These are phyloP conservation scores for Galeopterus variegatus DNA, from an alignment of 2,113 vertebrate genomes.

Conservation along the genomic window DNA sequence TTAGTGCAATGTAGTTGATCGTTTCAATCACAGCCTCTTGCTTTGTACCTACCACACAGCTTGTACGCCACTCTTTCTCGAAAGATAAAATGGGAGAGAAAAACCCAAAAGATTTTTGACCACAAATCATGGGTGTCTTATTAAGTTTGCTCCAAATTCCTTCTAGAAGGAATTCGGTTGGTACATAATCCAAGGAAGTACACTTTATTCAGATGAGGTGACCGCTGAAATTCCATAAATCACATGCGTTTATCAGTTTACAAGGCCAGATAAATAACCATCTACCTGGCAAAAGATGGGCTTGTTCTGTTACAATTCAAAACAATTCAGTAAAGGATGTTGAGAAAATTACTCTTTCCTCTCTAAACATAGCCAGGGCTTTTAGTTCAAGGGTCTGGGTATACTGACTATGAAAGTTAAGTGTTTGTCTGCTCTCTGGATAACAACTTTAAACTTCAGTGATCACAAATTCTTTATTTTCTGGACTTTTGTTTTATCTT, in stretches of 20 bases:
- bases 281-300: not conserved
- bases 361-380: constrained; percentile 61
- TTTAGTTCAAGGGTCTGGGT: constrained; percentile 68
- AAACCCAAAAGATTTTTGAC: constrained; percentile 63
- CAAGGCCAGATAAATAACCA: not conserved
- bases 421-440: constrained; percentile 68
- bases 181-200: constrained; percentile 15
- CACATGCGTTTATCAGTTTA: constrained; percentile 56
- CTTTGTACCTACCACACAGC: not conserved
- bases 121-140: constrained; percentile 50
- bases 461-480: constrained; percentile 69
- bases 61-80: constrained; percentile 28
- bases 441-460: constrained; percentile 75
- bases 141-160: constrained; percentile 63
- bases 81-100: constrained; percentile 23
- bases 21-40: not conserved
- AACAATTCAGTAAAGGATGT: constrained; percentile 57
- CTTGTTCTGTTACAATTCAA: constrained; percentile 57
- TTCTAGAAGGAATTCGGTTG: constrained; percentile 66
- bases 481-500: constrained; percentile 67
- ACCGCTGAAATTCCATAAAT: constrained; percentile 63
- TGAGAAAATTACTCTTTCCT: constrained; percentile 69
- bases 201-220: not conserved
- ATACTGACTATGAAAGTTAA: constrained; percentile 58
- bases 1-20: not conserved